phyloP scores from a whole-genome alignment of 2,797 vertebrate genomes.

The Corythornis leucogaster region DNA sequence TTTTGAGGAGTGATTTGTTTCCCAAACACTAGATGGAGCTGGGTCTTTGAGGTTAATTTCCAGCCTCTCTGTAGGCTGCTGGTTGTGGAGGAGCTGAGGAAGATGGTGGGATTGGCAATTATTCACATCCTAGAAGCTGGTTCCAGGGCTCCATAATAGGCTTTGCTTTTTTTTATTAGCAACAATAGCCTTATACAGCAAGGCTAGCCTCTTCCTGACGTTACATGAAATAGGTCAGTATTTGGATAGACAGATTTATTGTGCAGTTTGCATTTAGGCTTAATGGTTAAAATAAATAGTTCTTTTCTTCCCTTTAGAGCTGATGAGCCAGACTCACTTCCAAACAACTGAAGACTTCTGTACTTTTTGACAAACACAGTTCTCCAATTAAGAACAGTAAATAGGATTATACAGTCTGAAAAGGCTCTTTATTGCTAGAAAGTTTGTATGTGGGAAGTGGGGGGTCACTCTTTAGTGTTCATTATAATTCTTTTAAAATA shows the following conservation, averaged over 20 bases:
- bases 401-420: constrained; percentile 83
- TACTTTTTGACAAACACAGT: constrained; percentile 80
- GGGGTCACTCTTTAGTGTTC: constrained; percentile 49
- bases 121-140: constrained; percentile 44
- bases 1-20: not conserved
- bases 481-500: constrained; percentile 74
- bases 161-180: constrained; percentile 55
- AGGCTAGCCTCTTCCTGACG: constrained; percentile 73
- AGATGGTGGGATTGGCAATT: not conserved
- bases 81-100: not conserved
- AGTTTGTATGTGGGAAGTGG: constrained; percentile 74
- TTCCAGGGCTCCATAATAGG: constrained; percentile 52
- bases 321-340: constrained; percentile 76
- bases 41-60: constrained; percentile 65
- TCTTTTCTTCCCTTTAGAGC: constrained; percentile 78
- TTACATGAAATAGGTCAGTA: constrained; percentile 79
- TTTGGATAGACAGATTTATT: constrained; percentile 81
- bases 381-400: constrained; percentile 82
- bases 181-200: constrained; percentile 73
- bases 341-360: constrained; percentile 81
- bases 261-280: constrained; percentile 79
- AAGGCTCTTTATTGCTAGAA: constrained; percentile 79
- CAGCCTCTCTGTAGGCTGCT: not conserved
- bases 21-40: constrained; percentile 80
- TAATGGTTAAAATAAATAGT: constrained; percentile 81